A percentile compares a stretch with the other conserved stretches of the same genome.
These are phyloP conservation scores for Drosophila athabasca DNA, from an alignment of 1,140 invertebrate species.

Conservation along the genomic window DNA sequence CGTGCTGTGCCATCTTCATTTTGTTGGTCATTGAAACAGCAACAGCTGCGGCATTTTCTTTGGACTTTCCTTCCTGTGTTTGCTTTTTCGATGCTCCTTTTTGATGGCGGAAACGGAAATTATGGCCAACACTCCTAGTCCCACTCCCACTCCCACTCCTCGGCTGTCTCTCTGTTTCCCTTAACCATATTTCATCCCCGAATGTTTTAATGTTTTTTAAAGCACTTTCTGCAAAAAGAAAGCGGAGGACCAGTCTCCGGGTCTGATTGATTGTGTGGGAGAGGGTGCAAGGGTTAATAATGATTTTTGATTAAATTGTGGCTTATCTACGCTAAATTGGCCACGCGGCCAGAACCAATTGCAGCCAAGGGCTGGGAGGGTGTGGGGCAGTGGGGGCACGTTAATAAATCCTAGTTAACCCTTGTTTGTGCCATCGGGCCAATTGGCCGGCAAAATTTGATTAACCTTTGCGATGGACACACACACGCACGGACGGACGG, in stretches of 20 bases:
- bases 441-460: conserved; percentile 47
- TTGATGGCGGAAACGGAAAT: conserved; percentile 72
- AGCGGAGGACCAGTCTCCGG: conserved; percentile 13
- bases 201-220: conserved; percentile 43
- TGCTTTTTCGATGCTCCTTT: conserved; percentile 6
- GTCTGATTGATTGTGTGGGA: conserved; percentile 31
- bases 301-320: conserved; percentile 63
- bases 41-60: conserved; percentile 32
- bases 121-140: conserved; percentile 34
- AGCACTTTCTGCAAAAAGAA: conserved; percentile 36
- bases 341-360: conserved; percentile 9
- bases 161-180: conserved; percentile 3
- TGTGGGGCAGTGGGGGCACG: background rate
- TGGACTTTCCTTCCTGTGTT: background rate
- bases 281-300: conserved; percentile 46
- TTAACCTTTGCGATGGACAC: conserved; percentile 18
- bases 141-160: background rate
- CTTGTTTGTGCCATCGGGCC: conserved; percentile 12
- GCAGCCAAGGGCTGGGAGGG: background rate
- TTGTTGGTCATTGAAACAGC: background rate
- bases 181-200: background rate
- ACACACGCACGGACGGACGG: background rate
- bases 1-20: background rate
- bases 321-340: conserved; percentile 48
- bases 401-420: conserved; percentile 44